Percentiles rank a stretch among this genome's conserved stretches.
Conservation (phyloP, 2,888 invertebrate genomes). For the Hirudinaria manillensis region DNA sequence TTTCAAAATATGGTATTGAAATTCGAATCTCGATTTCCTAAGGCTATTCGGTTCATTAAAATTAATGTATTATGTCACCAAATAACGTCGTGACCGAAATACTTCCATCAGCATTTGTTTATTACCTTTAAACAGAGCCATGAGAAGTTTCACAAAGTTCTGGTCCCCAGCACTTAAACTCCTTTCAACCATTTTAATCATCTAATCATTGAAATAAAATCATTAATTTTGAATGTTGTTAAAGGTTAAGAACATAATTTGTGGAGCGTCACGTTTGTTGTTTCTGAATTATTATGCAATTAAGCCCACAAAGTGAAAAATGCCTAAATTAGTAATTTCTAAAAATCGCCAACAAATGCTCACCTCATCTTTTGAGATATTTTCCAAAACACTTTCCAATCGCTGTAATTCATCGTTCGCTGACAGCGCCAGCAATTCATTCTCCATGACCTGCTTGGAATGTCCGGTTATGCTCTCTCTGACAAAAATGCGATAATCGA, state of each 20-base stretch:
- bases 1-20: no score
- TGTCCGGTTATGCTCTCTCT: no score
- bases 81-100: no score
- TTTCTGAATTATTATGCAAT: neutral
- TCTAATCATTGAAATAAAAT: neutral
- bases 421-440: neutral
- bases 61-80: no score
- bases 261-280: neutral
- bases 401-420: neutral
- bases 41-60: no score
- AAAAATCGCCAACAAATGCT: neutral
- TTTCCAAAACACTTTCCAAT: neutral
- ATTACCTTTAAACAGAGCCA: neutral
- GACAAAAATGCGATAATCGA: no score
- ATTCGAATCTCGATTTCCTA: no score
- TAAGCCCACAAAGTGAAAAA: neutral
- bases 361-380: constrained; percentile 5
- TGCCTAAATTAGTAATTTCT: no score
- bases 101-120: neutral
- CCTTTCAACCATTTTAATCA: neutral
- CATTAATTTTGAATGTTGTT: neutral
- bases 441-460: neutral
- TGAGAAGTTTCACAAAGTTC: neutral
- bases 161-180: neutral
- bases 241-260: neutral